phyloP scores from a whole-genome alignment of 2,797 vertebrate species.

The Urosaurus nigricauda region DNA sequence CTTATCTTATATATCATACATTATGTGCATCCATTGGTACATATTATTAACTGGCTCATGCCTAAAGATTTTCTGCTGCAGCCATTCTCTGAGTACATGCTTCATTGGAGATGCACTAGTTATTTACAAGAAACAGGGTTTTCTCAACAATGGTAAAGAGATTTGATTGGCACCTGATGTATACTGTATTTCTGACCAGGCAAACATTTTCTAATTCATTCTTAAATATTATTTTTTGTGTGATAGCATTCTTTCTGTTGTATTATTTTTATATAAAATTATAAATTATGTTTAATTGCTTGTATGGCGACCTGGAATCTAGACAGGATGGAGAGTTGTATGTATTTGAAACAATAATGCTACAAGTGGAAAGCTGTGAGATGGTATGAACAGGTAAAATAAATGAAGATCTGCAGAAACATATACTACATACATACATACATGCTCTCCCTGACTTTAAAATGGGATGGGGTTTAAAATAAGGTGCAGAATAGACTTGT shows the following conservation, averaged over 20 bases:
- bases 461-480: neutral
- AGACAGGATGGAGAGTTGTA: neutral
- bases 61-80: neutral
- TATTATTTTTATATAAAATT: too few species aligned
- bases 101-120: neutral
- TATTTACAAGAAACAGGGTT: neutral
- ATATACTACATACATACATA: neutral
- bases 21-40: neutral
- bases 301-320: neutral
- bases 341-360: neutral
- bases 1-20: neutral
- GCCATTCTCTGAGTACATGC: neutral
- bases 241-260: neutral
- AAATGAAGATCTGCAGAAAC: neutral
- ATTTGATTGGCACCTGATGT: neutral
- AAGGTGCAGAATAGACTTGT: neutral
- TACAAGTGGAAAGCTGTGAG: neutral
- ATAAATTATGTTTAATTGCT: neutral
- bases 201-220: neutral
- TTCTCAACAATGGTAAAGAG: neutral
- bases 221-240: neutral
- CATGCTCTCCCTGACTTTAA: neutral
- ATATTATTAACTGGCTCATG: neutral
- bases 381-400: neutral
- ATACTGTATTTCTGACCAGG: neutral